These are phyloP conservation scores for Stenoptilia bipunctidactyla DNA, from an alignment of 2,888 invertebrate species.

Conservation along the genomic window DNA sequence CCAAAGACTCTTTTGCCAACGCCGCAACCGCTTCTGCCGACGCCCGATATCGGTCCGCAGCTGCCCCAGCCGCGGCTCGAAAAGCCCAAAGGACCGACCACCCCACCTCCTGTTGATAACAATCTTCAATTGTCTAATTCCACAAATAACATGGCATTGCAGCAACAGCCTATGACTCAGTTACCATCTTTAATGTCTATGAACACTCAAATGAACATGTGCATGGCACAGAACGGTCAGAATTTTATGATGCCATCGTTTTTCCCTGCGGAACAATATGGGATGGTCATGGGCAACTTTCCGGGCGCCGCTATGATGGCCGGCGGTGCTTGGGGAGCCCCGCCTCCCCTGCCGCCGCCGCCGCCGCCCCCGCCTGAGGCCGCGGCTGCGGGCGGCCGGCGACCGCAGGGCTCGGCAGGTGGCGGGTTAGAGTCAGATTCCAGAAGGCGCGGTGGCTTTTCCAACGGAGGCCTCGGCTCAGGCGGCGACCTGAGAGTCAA, in stretches of 20 bases:
- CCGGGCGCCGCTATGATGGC: slow-evolving; percentile 26
- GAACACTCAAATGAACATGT: slow-evolving; percentile 55
- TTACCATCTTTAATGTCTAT: slow-evolving; percentile 54
- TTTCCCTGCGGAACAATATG: slow-evolving; percentile 52
- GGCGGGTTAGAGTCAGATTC: slow-evolving; percentile 60
- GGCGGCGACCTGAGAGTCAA: slow-evolving; percentile 26
- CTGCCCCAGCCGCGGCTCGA: slow-evolving; percentile 27
- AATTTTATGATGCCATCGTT: slow-evolving; percentile 49
- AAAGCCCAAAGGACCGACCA: slow-evolving; percentile 26
- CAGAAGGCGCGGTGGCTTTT: slow-evolving; percentile 51
- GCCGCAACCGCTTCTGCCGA: slow-evolving; percentile 30
- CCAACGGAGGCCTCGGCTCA: slow-evolving; percentile 27
- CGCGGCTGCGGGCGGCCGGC: slow-evolving; percentile 24
- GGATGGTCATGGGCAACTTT: slow-evolving; percentile 47
- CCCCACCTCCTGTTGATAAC: slow-evolving; percentile 24
- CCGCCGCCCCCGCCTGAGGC: slow-evolving; percentile 48
- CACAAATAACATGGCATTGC: slow-evolving; percentile 16
- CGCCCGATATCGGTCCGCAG: slow-evolving; percentile 44
- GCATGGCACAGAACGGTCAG: slow-evolving; percentile 40
- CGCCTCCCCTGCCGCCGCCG: slow-evolving; percentile 36
- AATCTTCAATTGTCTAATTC: slow-evolving; percentile 5
- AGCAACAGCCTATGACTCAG: slow-evolving; percentile 24
- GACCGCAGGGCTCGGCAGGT: slow-evolving; percentile 37
- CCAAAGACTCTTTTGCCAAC: slow-evolving; percentile 26
- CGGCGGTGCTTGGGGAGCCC: slow-evolving; percentile 39